These are phyloP conservation scores for Hybos culiciformis DNA, from an alignment of 2,888 invertebrate species.

Conservation along the genomic window DNA sequence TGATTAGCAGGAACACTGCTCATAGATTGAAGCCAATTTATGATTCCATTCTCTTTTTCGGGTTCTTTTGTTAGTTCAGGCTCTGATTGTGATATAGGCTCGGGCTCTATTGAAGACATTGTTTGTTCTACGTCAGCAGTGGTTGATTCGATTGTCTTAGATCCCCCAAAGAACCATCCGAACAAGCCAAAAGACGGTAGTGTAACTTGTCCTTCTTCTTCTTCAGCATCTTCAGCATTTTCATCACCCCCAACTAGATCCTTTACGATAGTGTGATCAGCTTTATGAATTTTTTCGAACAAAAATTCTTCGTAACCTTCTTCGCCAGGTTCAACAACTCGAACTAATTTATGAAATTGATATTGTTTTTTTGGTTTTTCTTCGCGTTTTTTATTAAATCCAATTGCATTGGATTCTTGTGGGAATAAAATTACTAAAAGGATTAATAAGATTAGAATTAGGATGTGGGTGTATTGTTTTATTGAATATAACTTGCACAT, in stretches of 20 bases:
- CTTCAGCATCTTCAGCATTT: conserved; percentile 7
- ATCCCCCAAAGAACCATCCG: background rate
- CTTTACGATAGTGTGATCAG: background rate
- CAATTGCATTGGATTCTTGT: background rate
- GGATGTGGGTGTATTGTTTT: too few relatives aligned
- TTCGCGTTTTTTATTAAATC: background rate
- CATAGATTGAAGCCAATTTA: conserved; percentile 24
- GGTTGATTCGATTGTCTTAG: background rate
- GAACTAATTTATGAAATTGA: conserved; percentile 11
- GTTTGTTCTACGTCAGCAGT: background rate
- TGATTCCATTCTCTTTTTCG: conserved; percentile 19
- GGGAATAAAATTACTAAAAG: background rate
- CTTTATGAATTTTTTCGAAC: conserved; percentile 15
- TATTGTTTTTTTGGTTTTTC: background rate
- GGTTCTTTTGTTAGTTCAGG: background rate
- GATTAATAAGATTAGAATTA: background rate
- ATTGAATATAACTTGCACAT: too few relatives aligned
- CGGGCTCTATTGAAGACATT: background rate
- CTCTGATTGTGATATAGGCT: background rate
- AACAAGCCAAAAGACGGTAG: background rate
- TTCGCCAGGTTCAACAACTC: conserved; percentile 8
- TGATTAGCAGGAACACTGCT: conserved; percentile 13
- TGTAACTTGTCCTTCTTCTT: background rate
- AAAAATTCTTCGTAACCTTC: conserved; percentile 12
- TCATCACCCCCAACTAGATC: conserved; percentile 4